These are phyloP conservation scores for Cynaeus angustus DNA, from an alignment of 2,888 invertebrate genomes.

Conservation along the genomic window DNA sequence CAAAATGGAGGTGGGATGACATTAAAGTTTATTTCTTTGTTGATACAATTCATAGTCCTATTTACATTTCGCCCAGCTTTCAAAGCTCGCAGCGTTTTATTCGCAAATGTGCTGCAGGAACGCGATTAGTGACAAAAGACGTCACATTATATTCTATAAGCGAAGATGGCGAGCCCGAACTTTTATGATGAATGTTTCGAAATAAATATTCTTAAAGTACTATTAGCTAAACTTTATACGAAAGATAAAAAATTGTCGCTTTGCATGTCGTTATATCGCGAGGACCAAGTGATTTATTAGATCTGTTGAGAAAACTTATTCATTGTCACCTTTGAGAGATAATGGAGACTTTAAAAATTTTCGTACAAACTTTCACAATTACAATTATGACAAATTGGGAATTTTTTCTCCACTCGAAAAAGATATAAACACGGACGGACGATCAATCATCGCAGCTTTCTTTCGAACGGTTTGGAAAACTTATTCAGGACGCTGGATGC, in stretches of 20 bases:
- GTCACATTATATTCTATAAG: constrained; percentile 43
- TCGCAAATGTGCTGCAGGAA: constrained; percentile 43
- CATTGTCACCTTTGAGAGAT: constrained; percentile 32
- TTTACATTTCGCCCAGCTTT: constrained; percentile 48
- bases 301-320: constrained; percentile 28
- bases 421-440: constrained; percentile 17
- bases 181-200: constrained; percentile 44
- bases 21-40: constrained; percentile 49
- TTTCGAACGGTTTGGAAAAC: not conserved
- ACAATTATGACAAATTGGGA: constrained; percentile 35
- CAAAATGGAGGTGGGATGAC: constrained; percentile 43
- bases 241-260: constrained; percentile 41
- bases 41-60: constrained; percentile 51
- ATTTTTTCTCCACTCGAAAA: constrained; percentile 7
- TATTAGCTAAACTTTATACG: constrained; percentile 42
- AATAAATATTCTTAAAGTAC: constrained; percentile 45
- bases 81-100: constrained; percentile 46
- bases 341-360: constrained; percentile 20
- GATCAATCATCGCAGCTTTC: constrained; percentile 18
- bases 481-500: constrained; percentile 3
- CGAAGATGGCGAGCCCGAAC: constrained; percentile 7
- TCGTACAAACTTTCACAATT: constrained; percentile 33
- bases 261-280: constrained; percentile 30
- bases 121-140: constrained; percentile 47
- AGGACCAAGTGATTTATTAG: constrained; percentile 36